Evolutionary conservation across 2,797 vertebrate genomes (phyloP), one percentile per base, ranked within the genome.

Genomic region (Sebastes dallii): DNA sequence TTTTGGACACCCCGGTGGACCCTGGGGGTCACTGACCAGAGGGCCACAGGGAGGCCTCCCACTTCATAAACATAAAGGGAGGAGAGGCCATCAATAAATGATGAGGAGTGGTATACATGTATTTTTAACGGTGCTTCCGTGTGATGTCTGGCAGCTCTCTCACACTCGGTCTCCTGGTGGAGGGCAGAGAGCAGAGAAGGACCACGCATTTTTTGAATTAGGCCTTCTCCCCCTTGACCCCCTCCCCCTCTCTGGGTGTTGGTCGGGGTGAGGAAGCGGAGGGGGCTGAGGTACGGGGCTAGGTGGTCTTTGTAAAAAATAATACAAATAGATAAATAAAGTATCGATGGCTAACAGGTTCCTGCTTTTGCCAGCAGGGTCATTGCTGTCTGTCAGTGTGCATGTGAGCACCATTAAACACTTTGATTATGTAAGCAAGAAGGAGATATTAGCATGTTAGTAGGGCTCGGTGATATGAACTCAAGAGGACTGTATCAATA

Each of bases 101-200:
- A 96, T 95, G 95, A 96, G 95, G 92, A 88, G 90, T 92, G 95
- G 94, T 94, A 92, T 94, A 94, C 95, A 96, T 96, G 95, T 95
- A 96, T 96, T 96, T 96, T 96, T 95, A 96, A 96, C 92, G 66
- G 88, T 81, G 82, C 87, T 83, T 89, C 88, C 74, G 90, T 95
- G 94, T 96, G 95, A 96, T 96, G 96, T 94, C 91, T 95, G 94
- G 91, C 92, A 93, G 94, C 88, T 87, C 92, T 86, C 91, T 93
- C 89, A 72, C 89, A 83, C 78, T 68, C 84, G 36, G 81, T 90
- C 90, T 92, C 88, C 89, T 89, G 91, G 89, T 87, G 77, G 86
- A 93, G 94, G 93, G 86, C 93, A 93, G 89, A 88, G 89, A 93
- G 94, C 93, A 92, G 83, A 88, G 86, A 60, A 88, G 73, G 90